A percentile compares a stretch with the other conserved stretches of the same genome.
Evolutionary conservation across 2,797 vertebrate species (phyloP).

Genomic region (Glyptemys insculpta): DNA sequence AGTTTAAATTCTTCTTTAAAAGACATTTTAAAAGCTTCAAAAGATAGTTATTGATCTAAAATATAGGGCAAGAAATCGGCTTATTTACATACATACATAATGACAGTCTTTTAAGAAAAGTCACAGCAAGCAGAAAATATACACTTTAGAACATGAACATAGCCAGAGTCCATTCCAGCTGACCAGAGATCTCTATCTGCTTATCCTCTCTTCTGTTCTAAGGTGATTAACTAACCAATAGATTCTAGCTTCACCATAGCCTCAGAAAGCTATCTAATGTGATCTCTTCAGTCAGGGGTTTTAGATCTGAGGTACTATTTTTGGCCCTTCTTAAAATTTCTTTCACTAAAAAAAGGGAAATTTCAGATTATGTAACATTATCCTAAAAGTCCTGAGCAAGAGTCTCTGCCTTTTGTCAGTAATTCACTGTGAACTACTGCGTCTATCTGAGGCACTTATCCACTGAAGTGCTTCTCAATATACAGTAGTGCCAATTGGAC

Average conservation of each 20-base stretch:
- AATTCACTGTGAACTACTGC: background rate
- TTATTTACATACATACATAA: conserved; percentile 1
- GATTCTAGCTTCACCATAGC: background rate
- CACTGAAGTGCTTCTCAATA: background rate
- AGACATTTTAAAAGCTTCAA: conserved; percentile 61
- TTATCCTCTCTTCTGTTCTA: background rate
- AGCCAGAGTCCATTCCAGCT: background rate
- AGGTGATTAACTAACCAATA: background rate
- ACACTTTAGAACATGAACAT: background rate
- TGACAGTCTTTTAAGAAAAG: conserved; percentile 29
- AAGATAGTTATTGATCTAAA: conserved; percentile 55
- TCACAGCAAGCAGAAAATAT: background rate
- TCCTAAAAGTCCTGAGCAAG: background rate
- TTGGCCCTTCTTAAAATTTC: background rate
- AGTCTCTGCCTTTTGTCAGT: background rate
- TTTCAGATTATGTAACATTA: background rate
- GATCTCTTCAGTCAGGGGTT: background rate
- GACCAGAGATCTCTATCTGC: background rate
- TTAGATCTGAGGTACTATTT: background rate
- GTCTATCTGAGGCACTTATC: background rate
- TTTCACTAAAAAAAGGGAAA: background rate
- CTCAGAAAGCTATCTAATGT: background rate
- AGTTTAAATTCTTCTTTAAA: conserved; percentile 55
- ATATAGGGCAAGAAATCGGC: conserved; percentile 35
- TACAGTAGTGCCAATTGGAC: background rate